These are phyloP conservation scores for Tupaia tana DNA, from an alignment of 2,113 vertebrate species.

Conservation along the genomic window DNA sequence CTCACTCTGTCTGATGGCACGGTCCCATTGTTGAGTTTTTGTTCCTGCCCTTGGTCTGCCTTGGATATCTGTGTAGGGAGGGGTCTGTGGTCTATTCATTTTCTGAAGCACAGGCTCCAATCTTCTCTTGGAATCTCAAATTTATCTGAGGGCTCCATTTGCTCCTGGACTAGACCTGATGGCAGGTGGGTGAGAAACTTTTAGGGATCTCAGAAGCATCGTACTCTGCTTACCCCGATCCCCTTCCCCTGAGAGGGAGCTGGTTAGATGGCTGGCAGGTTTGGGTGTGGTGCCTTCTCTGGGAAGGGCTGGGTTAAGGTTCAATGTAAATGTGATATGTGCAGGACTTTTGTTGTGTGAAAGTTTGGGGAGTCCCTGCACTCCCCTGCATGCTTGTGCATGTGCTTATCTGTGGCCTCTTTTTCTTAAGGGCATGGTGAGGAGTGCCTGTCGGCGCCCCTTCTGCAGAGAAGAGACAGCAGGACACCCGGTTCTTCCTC, in stretches of 20 bases:
- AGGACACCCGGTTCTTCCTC: too few species aligned
- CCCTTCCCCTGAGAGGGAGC: background rate
- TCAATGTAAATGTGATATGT: background rate
- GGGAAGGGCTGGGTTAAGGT: background rate
- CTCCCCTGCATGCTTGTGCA: fast-evolving
- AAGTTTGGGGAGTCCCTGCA: background rate
- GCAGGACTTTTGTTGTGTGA: background rate
- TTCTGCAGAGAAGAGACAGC: too few species aligned
- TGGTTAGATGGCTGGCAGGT: background rate
- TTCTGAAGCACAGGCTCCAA: background rate
- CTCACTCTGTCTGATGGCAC: background rate
- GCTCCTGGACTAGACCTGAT: background rate
- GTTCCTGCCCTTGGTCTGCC: background rate
- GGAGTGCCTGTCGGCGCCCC: too few species aligned
- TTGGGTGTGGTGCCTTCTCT: background rate
- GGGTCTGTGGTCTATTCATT: background rate
- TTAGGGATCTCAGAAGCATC: background rate
- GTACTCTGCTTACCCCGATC: background rate
- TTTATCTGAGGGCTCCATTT: background rate
- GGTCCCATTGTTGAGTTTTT: fast-evolving
- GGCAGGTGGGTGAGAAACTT: background rate
- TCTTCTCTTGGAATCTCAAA: background rate
- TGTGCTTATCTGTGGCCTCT: background rate
- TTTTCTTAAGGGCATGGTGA: too few species aligned
- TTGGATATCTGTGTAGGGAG: background rate